A percentile compares a stretch with the other conserved stretches of the same genome.
These are phyloP conservation scores for Herpailurus yagouaroundi DNA, from an alignment of 2,113 vertebrate genomes.

Conservation along the genomic window DNA sequence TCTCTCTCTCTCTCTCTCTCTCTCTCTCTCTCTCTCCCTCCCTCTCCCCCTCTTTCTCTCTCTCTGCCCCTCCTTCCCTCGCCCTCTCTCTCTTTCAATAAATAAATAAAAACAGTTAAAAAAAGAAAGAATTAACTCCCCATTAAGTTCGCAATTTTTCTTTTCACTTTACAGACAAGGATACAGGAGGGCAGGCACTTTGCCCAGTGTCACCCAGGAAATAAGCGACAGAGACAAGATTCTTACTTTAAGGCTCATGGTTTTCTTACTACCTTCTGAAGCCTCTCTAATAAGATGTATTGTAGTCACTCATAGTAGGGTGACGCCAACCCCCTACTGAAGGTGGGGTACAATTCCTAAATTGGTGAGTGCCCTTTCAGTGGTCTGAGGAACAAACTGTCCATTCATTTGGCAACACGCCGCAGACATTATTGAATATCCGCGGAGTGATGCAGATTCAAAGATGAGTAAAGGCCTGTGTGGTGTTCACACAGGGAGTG, in stretches of 20 bases:
- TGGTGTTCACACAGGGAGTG: too few species aligned
- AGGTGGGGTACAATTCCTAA: neutral
- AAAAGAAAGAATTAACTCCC: neutral
- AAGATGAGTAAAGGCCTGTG: neutral
- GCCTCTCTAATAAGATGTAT: neutral
- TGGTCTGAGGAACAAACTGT: neutral
- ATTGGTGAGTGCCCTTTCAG: neutral
- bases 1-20: too few species aligned
- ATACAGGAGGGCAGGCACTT: neutral
- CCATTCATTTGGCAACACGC: neutral
- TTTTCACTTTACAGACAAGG: slow-evolving; percentile 14
- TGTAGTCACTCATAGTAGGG: neutral
- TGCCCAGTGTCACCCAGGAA: neutral
- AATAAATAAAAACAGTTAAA: too few species aligned
- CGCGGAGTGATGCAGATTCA: too few species aligned
- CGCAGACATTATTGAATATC: neutral
- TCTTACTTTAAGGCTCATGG: neutral
- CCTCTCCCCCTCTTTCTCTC: too few species aligned
- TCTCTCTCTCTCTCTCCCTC: too few species aligned
- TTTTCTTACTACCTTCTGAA: neutral
- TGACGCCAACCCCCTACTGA: too few species aligned
- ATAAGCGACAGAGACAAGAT: neutral
- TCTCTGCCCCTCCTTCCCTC: too few species aligned
- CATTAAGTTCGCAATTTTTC: neutral
- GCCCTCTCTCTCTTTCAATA: too few species aligned